These are phyloP conservation scores for Mongoloraphidia duomilia DNA, from an alignment of 2,888 invertebrate genomes.

Conservation along the genomic window DNA sequence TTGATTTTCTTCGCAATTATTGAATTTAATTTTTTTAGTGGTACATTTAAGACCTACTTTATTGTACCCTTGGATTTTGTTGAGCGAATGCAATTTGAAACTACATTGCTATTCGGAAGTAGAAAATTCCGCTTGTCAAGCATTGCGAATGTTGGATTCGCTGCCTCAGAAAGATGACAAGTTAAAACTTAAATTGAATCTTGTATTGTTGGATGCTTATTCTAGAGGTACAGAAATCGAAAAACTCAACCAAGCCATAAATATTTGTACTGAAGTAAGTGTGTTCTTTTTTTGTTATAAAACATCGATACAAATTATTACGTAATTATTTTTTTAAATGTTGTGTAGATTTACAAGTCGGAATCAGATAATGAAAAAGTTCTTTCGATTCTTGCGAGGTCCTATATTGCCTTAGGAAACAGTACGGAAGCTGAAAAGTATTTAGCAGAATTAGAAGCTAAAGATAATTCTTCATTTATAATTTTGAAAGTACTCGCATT, in stretches of 20 bases:
- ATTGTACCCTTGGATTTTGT: conserved; percentile 32
- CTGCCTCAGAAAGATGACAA: conserved; percentile 29
- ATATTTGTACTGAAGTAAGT: too few species aligned
- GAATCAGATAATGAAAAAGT: background rate
- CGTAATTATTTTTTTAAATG: too few species aligned
- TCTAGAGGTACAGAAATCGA: too few species aligned
- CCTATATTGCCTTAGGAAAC: conserved; percentile 20
- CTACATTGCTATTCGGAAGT: conserved; percentile 38
- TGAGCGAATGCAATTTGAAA: conserved; percentile 32
- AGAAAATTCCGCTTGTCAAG: conserved; percentile 25
- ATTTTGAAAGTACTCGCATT: conserved; percentile 37
- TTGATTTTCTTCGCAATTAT: background rate
- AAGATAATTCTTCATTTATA: conserved; percentile 14
- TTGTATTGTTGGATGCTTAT: too few species aligned
- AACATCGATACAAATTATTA: too few species aligned
- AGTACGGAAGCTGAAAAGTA: conserved; percentile 24
- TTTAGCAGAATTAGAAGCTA: conserved; percentile 24
- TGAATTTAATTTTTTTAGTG: conserved; percentile 18
- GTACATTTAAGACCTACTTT: conserved; percentile 29
- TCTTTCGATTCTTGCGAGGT: background rate
- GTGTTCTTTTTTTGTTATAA: too few species aligned
- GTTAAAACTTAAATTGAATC: conserved; percentile 28
- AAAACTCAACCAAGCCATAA: too few species aligned
- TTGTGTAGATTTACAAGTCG: background rate
- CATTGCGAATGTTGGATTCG: conserved; percentile 28